Conservation (phyloP, 2,888 invertebrate species). For the Cheilosia impressa region DNA sequence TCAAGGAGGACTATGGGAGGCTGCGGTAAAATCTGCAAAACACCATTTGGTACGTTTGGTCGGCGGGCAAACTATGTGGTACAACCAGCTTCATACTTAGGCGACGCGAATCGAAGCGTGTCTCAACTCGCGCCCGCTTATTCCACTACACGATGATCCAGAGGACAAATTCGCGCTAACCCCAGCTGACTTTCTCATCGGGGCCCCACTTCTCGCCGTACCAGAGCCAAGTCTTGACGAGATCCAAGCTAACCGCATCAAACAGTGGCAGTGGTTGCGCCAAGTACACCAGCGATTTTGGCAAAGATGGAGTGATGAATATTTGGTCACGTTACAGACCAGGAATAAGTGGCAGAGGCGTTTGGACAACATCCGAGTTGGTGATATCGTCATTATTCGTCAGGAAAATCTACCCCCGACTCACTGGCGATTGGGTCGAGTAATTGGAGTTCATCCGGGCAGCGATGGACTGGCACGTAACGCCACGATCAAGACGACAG, state of each 20-base stretch:
- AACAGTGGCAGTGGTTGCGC: no score
- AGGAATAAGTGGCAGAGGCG: no score
- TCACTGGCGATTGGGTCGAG: no score
- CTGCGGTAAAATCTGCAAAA: background rate
- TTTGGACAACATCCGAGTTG: no score
- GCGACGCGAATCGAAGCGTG: background rate
- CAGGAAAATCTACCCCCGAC: no score
- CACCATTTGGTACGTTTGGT: slow-evolving; percentile 29
- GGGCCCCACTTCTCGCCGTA: slow-evolving; percentile 28
- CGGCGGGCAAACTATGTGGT: slow-evolving; percentile 22
- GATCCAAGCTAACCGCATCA: slow-evolving; percentile 2
- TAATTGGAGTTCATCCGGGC: no score
- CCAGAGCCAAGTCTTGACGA: slow-evolving; percentile 77
- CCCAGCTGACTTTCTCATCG: slow-evolving; percentile 54
- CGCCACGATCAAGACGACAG: no score
- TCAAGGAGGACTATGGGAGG: slow-evolving; percentile 1
- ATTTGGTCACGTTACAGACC: no score
- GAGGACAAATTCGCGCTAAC: slow-evolving; percentile 15
- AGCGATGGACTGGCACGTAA: no score
- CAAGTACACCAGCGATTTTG: no score
- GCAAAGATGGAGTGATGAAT: no score
- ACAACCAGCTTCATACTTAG: slow-evolving; percentile 24
- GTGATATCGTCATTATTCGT: no score
- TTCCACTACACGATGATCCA: background rate
- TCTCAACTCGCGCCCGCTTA: slow-evolving; percentile 22